A percentile compares a stretch with the other conserved stretches of the same genome.
phyloP scores from a whole-genome alignment of 2,888 invertebrate genomes.

The Calliphora vomitoria region DNA sequence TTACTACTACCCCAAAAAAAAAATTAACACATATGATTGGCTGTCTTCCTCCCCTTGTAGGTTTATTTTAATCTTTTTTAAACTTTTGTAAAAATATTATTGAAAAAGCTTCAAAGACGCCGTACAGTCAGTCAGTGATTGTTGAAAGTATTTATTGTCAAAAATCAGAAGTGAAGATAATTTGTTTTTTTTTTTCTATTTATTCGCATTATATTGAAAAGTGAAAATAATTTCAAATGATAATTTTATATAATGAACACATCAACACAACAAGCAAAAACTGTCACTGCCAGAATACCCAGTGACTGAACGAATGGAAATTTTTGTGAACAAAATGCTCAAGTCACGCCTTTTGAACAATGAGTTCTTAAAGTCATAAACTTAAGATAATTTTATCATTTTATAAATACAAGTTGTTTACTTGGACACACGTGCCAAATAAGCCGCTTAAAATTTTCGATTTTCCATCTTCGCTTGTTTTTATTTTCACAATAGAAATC shows the following conservation, averaged over 20 bases:
- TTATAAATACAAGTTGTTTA: slow-evolving; percentile 14
- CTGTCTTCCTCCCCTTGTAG: not conserved
- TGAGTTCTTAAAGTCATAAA: slow-evolving; percentile 37
- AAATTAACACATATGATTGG: slow-evolving; percentile 11
- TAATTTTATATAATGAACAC: slow-evolving; percentile 48
- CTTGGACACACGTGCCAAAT: slow-evolving; percentile 58
- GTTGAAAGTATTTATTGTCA: slow-evolving; percentile 21
- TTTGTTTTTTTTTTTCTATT: slow-evolving; percentile 40
- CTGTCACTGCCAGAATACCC: slow-evolving; percentile 32
- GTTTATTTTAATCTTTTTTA: not conserved
- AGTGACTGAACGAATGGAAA: not conserved
- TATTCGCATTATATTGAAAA: not conserved
- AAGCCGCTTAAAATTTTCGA: slow-evolving; percentile 38
- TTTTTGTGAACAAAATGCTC: not conserved
- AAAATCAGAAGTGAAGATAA: slow-evolving; percentile 47
- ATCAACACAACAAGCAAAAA: slow-evolving; percentile 21
- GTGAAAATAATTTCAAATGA: slow-evolving; percentile 48
- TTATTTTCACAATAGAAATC: not conserved
- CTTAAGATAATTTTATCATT: slow-evolving; percentile 29
- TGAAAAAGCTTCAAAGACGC: slow-evolving; percentile 21
- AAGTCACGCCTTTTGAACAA: slow-evolving; percentile 9
- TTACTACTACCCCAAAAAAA: not conserved
- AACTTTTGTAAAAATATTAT: slow-evolving; percentile 21
- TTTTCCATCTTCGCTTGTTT: not conserved
- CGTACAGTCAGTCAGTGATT: slow-evolving; percentile 33